Base-by-base conservation (phyloP, 2,888 invertebrate species). In the Bibio marci region DNA sequence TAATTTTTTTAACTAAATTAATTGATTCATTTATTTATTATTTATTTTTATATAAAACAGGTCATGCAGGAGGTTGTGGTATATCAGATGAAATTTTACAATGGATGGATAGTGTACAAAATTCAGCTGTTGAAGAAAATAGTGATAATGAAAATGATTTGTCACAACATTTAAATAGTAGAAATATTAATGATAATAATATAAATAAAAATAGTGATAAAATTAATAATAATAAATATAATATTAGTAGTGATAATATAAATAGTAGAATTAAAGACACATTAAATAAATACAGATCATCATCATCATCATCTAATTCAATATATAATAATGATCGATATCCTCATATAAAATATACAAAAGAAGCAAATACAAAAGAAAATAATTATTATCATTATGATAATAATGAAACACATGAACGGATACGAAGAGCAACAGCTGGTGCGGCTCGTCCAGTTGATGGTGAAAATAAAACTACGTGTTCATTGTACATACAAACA, bases 401-500 rank as follows among this genome's bases (percentile, higher is more conserved):
- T 51, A 49, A 46, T 45, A 52, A 52, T 45, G 60, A 58, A 52
- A 59, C 60, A 51, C 50, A 54, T 44, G 49, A 53, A 11, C 14
- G 25, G 3, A 26, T 15, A 35, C 11, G 39, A 51, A 64, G 74
- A 14, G 55, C 68, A 48, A 65, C 69, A 43, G 65, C 22, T 6
- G 65, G 76, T 40, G 73, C 72, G 19, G 62, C 71, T 28, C 58
- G 69, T 41, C 57, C 71, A 44, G 70, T 73, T 48, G 80, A 77
- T 49, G 74, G 81, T 57, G 26, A 27, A 27, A 22, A 22, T 22
- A 78, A 76, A 50, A 87, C 86, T 62, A 87, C 92, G 41, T 97
- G 95, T 62, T 88, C 91, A 40, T 73, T 97, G 47, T 95, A 83
- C 62, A 88, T 98, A 62, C 94, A 97, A 66, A 95, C 98, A 17